Evolutionary conservation across 2,888 invertebrate species (phyloP).

Genomic region (Sphinx pinastri): DNA sequence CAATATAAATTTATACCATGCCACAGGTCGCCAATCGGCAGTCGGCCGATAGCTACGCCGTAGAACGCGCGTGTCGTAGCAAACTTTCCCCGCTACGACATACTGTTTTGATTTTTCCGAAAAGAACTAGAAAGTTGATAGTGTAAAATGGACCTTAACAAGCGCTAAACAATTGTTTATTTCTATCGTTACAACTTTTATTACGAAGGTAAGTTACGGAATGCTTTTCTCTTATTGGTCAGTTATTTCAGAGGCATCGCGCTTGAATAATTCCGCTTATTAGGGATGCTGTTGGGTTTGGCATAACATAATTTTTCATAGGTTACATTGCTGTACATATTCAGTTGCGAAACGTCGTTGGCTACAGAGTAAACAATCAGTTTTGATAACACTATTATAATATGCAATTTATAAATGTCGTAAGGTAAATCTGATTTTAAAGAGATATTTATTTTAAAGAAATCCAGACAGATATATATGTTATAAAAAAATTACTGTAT

Average conservation of each 20-base stretch:
- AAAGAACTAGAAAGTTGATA: neutral
- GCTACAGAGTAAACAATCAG: too few relatives aligned
- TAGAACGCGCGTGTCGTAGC: constrained; percentile 52
- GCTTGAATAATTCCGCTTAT: constrained; percentile 3
- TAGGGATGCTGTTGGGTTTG: neutral
- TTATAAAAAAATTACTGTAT: too few relatives aligned
- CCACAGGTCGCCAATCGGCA: constrained; percentile 66
- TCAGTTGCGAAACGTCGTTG: too few relatives aligned
- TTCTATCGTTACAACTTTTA: too few relatives aligned
- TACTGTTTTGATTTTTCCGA: constrained; percentile 29
- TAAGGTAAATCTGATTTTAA: too few relatives aligned
- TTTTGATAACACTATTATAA: too few relatives aligned
- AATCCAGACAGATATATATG: too few relatives aligned
- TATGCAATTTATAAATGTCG: too few relatives aligned
- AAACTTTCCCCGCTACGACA: constrained; percentile 31
- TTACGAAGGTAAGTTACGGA: neutral
- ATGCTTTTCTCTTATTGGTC: constrained; percentile 4
- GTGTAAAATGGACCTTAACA: constrained; percentile 7
- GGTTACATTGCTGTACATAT: neutral
- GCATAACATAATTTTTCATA: neutral
- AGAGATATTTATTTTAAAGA: too few relatives aligned
- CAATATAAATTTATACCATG: constrained; percentile 26
- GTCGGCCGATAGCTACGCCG: constrained; percentile 62
- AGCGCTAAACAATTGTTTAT: too few relatives aligned
- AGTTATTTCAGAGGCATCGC: constrained; percentile 3